Evolutionary conservation across 2,797 vertebrate species (phyloP).

Genomic region (Anomalospiza imberbis): DNA sequence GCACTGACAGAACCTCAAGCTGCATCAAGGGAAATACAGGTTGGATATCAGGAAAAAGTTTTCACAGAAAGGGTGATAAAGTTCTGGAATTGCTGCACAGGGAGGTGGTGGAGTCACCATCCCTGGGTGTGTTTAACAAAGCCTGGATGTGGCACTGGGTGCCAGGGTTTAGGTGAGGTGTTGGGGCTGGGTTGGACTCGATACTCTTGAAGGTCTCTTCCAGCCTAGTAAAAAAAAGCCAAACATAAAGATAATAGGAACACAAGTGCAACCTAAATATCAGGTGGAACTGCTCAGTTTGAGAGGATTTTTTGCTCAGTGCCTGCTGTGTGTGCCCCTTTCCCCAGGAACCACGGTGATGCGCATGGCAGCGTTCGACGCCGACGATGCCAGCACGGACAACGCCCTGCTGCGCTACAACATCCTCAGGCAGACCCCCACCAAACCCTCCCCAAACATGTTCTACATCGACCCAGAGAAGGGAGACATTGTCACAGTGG

Average conservation of each 20-base stretch:
- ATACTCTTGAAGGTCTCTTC: background rate
- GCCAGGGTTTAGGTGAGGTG: background rate
- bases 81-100: background rate
- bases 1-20: background rate
- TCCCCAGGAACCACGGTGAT: slow-evolving; percentile 91
- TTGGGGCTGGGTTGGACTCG: background rate
- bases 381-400: slow-evolving; percentile 88
- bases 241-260: fast-evolving
- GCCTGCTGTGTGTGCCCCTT: background rate
- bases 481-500: slow-evolving; percentile 94
- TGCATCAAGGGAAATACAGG: background rate
- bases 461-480: slow-evolving; percentile 95
- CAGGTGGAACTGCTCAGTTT: background rate
- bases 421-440: slow-evolving; percentile 90
- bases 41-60: background rate
- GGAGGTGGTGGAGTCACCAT: background rate
- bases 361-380: slow-evolving; percentile 91
- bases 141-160: background rate
- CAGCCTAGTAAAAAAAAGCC: background rate
- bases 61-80: background rate
- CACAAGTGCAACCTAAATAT: fast-evolving
- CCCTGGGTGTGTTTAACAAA: background rate
- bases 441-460: slow-evolving; percentile 95
- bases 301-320: background rate
- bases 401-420: slow-evolving; percentile 93